Conservation (phyloP, 2,888 invertebrate genomes). For the Synanthedon vespiformis region DNA sequence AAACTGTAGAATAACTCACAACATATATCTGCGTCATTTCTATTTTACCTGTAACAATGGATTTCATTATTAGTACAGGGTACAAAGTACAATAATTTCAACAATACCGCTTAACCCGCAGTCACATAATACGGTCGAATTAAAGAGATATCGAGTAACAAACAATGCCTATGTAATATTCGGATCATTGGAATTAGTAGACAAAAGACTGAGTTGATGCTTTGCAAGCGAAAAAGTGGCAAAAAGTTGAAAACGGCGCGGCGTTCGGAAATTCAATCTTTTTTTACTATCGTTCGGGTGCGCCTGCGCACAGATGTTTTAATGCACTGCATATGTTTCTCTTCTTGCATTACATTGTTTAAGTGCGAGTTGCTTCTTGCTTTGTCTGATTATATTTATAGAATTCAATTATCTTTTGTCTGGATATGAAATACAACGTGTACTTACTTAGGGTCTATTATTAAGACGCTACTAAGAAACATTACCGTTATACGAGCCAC, state of each 20-base stretch:
- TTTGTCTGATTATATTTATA: constrained; percentile 32
- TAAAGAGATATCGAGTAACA: neutral
- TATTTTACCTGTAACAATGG: neutral
- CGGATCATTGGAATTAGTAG: constrained; percentile 2
- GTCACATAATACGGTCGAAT: neutral
- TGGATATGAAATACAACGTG: too few relatives aligned
- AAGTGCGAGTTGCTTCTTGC: constrained; percentile 12
- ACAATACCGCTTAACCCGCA: neutral
- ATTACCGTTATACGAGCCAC: too few relatives aligned
- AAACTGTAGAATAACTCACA: too few relatives aligned
- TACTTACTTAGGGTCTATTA: too few relatives aligned
- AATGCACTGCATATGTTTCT: constrained; percentile 42
- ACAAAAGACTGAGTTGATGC: constrained; percentile 24
- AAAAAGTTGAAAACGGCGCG: constrained; percentile 20
- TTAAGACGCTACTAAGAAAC: too few relatives aligned
- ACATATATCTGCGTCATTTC: too few relatives aligned
- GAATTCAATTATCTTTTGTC: constrained; percentile 15
- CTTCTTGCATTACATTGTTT: constrained; percentile 26
- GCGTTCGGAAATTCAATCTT: constrained; percentile 38
- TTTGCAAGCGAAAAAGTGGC: constrained; percentile 23
- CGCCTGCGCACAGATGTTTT: constrained; percentile 29
- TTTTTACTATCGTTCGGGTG: constrained; percentile 13
- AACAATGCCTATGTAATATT: neutral
- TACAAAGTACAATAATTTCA: too few relatives aligned
- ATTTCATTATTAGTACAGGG: too few relatives aligned